Percentiles rank a stretch among this genome's conserved stretches.
phyloP scores from a whole-genome alignment of 30 jellyfish, hydroid and myxozoan genomes.

The Clytia hemisphaerica region DNA sequence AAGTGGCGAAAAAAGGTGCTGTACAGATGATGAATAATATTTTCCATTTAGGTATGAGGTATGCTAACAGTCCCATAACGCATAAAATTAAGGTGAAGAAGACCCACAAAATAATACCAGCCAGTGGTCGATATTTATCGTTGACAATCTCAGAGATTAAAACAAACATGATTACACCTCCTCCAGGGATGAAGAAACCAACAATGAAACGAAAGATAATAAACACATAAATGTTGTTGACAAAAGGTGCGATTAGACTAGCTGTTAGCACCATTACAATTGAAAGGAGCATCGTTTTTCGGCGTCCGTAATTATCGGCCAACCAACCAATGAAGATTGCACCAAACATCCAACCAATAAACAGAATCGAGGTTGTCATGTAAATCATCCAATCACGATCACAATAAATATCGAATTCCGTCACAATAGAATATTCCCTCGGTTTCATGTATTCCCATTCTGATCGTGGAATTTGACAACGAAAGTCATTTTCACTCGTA shows the following conservation, averaged over 20 bases:
- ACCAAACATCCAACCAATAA: constrained; percentile 72
- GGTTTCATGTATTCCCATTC: too few relatives aligned
- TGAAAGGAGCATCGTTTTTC: constrained; percentile 47
- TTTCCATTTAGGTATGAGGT: constrained; percentile 57
- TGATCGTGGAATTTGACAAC: too few relatives aligned
- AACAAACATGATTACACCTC: constrained; percentile 43
- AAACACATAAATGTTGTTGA: constrained; percentile 44
- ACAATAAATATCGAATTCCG: constrained; percentile 68
- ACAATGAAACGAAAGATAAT: constrained; percentile 32
- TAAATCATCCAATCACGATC: constrained; percentile 27
- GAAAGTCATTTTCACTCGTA: too few relatives aligned
- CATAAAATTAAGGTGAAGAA: constrained; percentile 49
- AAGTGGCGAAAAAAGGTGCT: constrained; percentile 54
- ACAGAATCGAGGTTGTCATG: constrained; percentile 44
- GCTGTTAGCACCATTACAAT: constrained; percentile 20
- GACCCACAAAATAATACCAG: constrained; percentile 58
- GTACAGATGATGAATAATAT: constrained; percentile 37
- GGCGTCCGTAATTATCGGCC: constrained; percentile 59
- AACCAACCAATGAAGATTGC: constrained; percentile 69
- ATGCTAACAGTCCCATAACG: constrained; percentile 61
- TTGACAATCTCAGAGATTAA: constrained; percentile 70
- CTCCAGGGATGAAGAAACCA: constrained; percentile 72
- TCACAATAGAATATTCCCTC: constrained; percentile 4
- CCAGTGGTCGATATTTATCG: constrained; percentile 54
- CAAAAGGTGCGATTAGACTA: constrained; percentile 41